phyloP scores from a whole-genome alignment of 2,797 vertebrate species.

The Galago senegalensis region DNA sequence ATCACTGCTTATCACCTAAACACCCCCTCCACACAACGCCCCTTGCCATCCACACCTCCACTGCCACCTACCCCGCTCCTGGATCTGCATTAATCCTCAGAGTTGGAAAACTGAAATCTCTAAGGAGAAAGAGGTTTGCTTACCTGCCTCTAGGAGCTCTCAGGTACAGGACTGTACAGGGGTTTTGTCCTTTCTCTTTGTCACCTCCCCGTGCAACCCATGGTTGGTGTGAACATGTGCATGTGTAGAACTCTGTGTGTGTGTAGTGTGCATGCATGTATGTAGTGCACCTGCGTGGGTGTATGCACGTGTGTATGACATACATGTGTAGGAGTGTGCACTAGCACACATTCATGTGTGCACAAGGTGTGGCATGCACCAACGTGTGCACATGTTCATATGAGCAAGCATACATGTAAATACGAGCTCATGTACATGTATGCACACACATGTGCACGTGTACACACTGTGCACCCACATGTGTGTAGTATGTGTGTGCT shows the following conservation, averaged over 20 bases:
- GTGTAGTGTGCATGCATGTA: not conserved
- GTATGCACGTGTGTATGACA: not conserved
- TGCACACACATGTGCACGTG: too few species aligned
- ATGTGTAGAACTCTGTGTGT: not conserved
- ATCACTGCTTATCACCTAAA: too few species aligned
- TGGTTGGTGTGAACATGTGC: not conserved
- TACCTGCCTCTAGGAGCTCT: not conserved
- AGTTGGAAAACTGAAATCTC: not conserved
- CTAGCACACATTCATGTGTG: too few species aligned
- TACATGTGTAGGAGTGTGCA: not conserved
- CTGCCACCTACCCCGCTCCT: not conserved
- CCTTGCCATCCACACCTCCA: too few species aligned
- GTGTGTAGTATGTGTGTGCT: not conserved
- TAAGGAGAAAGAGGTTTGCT: not conserved
- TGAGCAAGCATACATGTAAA: not conserved
- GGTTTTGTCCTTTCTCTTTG: not conserved
- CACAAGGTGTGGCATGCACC: not conserved
- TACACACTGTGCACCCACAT: not conserved
- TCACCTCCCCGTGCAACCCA: not conserved
- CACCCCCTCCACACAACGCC: not conserved
- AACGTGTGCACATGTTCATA: not conserved
- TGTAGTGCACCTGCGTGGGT: not conserved
- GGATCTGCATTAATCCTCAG: not conserved
- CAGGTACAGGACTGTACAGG: too few species aligned
- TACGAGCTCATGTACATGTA: not conserved